Base-by-base conservation (phyloP, 2,888 invertebrate genomes). In the Belgica antarctica region DNA sequence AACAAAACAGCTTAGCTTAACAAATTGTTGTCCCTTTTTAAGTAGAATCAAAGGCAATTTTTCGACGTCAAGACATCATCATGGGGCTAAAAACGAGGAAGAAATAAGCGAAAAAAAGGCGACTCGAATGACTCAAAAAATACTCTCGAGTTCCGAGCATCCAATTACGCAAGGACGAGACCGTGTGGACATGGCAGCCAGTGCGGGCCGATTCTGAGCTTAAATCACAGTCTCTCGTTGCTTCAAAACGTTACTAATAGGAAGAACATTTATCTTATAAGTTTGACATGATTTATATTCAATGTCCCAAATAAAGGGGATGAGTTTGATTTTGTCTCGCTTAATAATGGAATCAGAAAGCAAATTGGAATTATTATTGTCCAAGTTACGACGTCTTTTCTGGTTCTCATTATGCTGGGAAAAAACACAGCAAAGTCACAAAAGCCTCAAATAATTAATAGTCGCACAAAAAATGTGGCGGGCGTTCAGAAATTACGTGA, bases 281-380 rank as follows among this genome's bases (percentile, higher is more conserved):
- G 61, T 70, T 70, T 70, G 70, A 61, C 70, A 70, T 70, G 70
- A 70, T 70, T 70, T 70, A 70, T 70, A 70, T 70, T 70, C 70
- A 61, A 70, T 70, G 61, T 70, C 41, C 70, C 28, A 17, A 15
- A 31, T 19, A 5, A 59, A 27, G 12, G 17, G 25, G 25, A 27
- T 22, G n/a, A n/a, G n/a, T n/a, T n/a, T n/a, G n/a, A n/a, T 15
- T 59, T 27, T 24, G 19, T 24, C 27, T 8, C 19, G n/a, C 59
- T 59, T 25, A 59, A 59, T 59, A 59, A 59, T 59, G 59, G 22
- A 59, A 59, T 17, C 59, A 17, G 52, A 7, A 52, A 22, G 8
- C 3, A 52, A 52, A 52, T 52, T 52, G 22, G 52, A 52, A 52
- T 52, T 52, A 52, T 52, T 19, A 22, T n/a, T 22, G 52, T 52